These are phyloP conservation scores for Sycon ciliatum DNA, from an alignment of 37 sponge, comb jelly and placozoan species.

Conservation along the genomic window DNA sequence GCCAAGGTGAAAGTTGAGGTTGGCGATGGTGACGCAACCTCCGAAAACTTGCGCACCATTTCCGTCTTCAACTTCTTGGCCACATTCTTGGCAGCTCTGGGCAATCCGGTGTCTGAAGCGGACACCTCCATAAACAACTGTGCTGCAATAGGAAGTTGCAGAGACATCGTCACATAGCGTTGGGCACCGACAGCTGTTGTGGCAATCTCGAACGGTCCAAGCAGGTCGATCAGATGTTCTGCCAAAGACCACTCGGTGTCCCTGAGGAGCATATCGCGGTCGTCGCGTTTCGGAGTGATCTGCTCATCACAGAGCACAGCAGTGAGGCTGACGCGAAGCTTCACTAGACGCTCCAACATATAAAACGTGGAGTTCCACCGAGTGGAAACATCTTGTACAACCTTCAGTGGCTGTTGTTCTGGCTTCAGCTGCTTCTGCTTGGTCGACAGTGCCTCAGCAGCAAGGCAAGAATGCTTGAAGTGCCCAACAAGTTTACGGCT, in stretches of 20 bases:
- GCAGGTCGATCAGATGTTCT: slow-evolving; percentile 10
- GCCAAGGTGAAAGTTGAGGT: no score
- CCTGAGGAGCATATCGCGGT: slow-evolving; percentile 26
- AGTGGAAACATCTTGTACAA: slow-evolving; percentile 34
- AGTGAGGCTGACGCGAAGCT: slow-evolving; percentile 16
- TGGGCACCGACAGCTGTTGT: no score
- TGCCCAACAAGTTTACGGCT: no score
- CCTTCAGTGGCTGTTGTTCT: no score
- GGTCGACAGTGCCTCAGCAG: no score
- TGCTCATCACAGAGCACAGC: slow-evolving; percentile 25
- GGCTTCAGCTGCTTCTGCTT: no score
- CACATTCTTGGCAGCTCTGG: slow-evolving; percentile 9
- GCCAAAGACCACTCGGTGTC: slow-evolving; percentile 14
- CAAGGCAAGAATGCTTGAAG: no score
- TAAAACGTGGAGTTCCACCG: slow-evolving; percentile 42
- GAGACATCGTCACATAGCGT: slow-evolving; percentile 34
- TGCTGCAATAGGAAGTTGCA: slow-evolving; percentile 25
- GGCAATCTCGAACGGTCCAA: no score
- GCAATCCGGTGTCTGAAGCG: background rate
- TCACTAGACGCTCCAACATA: no score
- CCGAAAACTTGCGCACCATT: background rate
- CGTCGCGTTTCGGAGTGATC: slow-evolving; percentile 21
- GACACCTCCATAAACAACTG: background rate
- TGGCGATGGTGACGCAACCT: background rate
- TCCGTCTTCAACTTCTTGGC: background rate